Conservation (phyloP, 2,113 vertebrate genomes). For the Rattus rattus region DNA sequence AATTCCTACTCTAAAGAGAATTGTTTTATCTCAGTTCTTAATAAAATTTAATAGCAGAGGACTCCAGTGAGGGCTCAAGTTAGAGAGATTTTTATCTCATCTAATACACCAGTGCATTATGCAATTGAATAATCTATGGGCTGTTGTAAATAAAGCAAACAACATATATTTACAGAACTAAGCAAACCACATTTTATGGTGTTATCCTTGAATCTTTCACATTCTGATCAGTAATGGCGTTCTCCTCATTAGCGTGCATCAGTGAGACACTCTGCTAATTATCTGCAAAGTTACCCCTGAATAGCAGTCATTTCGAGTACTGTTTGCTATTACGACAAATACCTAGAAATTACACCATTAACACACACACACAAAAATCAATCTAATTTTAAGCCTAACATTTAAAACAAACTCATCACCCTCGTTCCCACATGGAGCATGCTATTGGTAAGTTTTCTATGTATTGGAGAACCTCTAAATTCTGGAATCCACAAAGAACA, state of each 20-base stretch:
- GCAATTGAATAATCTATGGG: conserved; percentile 70
- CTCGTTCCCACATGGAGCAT: not conserved
- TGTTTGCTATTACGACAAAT: conserved; percentile 80
- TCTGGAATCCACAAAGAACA: not conserved
- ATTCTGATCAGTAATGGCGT: conserved; percentile 73
- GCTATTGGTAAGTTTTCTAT: conserved; percentile 24
- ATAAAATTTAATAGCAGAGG: conserved; percentile 78
- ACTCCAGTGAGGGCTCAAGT: conserved; percentile 46
- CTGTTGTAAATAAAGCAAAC: conserved; percentile 75
- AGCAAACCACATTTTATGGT: conserved; percentile 71
- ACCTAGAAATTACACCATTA: conserved; percentile 79
- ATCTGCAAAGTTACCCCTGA: conserved; percentile 73
- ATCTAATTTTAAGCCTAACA: conserved; percentile 63
- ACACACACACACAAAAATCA: conserved; percentile 55
- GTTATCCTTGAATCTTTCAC: conserved; percentile 61
- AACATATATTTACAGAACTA: conserved; percentile 74
- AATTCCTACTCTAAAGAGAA: conserved; percentile 63
- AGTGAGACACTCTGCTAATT: conserved; percentile 72
- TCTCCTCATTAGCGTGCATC: conserved; percentile 72
- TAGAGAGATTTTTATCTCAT: conserved; percentile 70
- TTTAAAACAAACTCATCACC: conserved; percentile 60
- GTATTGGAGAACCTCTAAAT: not conserved
- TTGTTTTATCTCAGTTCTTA: conserved; percentile 68
- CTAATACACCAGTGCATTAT: conserved; percentile 53
- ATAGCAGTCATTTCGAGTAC: conserved; percentile 72